Base-by-base conservation (phyloP, 2,888 invertebrate species). In the Taenaris catops region DNA sequence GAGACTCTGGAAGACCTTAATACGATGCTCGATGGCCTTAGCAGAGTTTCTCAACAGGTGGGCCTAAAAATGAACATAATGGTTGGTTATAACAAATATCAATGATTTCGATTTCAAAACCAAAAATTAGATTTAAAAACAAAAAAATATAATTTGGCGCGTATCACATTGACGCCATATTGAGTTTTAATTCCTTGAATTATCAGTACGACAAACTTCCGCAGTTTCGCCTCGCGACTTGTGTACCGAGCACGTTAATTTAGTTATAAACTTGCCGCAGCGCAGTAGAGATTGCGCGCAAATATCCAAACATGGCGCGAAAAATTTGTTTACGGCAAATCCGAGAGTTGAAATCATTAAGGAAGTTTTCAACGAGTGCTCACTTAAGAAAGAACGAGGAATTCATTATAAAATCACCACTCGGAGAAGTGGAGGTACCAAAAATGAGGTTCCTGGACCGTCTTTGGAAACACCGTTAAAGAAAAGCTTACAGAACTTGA, bases 301-400 rank as follows among this genome's bases (percentile, higher is more conserved):
- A 63, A 53, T 49, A 62, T 63, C 58, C 56, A 58, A 48, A 56
- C 26, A 51, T 72, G 54, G 64, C 75, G 67, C 75, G 78, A 51
- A 78, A 66, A 64, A 39, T 74, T 2, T 42, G 80, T 6, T 43
- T 73, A 37, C 73, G 75, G 27, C 69, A 76, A 63, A 53, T 78
- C 14, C 73, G 66, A 63, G 63, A 65, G 36, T 41, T 72, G 7
- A 79, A 71, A 57, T 65, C 65, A 43, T 58, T 71, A 44, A 70
- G 79, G 35, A 66, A 63, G 49, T 34, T 75, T 3, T 71, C 71
- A 0, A 52, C 51, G 10, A 67, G 70, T 64, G 68, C 55, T 8
- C 51, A 49, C 23, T 32, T 63, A 12, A 58, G 41, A 28, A 66
- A 56, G 37, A 58, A 60, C 44, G 66, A 72, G 4, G 66, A 80